Evolutionary conservation across 2,797 vertebrate species (phyloP).

Genomic region (Silurus aristotelis): DNA sequence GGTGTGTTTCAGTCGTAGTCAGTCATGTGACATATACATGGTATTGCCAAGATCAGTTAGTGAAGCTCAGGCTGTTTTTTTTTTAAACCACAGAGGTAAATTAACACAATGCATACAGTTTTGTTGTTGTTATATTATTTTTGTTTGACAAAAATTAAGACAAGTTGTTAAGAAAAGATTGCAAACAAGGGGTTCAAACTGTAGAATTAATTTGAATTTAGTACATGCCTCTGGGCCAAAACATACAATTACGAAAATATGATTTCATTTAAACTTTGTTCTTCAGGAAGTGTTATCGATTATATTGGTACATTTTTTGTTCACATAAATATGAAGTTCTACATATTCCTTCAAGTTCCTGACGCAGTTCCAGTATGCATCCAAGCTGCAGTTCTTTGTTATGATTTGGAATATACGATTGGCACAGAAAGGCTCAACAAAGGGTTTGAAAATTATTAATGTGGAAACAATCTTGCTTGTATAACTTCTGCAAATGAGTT

Average conservation of each 20-base stretch:
- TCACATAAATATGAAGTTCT: neutral
- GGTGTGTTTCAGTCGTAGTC: too few species aligned
- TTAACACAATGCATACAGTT: too few species aligned
- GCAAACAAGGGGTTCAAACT: too few species aligned
- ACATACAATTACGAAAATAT: neutral
- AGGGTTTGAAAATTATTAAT: neutral
- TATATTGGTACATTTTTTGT: neutral
- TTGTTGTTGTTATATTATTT: too few species aligned
- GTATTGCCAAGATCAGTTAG: too few species aligned
- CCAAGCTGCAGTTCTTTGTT: neutral
- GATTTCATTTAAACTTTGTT: neutral
- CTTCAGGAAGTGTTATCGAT: neutral
- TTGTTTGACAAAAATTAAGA: too few species aligned
- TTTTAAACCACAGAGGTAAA: too few species aligned
- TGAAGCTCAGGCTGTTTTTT: too few species aligned
- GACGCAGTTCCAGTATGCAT: neutral
- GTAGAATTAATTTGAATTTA: too few species aligned
- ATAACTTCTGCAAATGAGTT: slow-evolving; percentile 12
- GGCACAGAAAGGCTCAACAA: neutral
- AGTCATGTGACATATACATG: too few species aligned
- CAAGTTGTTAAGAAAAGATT: too few species aligned
- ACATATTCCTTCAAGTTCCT: neutral
- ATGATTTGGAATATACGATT: neutral
- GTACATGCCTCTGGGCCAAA: neutral
- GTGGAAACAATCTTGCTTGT: slow-evolving; percentile 14